Conservation (phyloP, 2,888 invertebrate genomes). For the Spilosoma lubricipeda region DNA sequence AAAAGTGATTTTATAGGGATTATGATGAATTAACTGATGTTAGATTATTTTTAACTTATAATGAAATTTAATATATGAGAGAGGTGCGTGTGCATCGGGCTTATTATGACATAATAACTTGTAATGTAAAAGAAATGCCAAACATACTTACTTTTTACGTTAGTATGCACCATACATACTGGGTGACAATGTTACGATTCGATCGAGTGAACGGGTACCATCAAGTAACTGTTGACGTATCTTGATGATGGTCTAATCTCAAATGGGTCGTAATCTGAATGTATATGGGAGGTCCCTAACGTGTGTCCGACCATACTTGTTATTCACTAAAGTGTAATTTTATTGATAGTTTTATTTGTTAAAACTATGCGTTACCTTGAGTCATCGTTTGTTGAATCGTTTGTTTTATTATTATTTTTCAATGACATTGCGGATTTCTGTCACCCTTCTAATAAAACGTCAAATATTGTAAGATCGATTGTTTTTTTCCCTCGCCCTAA, state of each 20-base stretch:
- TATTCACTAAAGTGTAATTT: conserved; percentile 78
- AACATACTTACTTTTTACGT: conserved; percentile 68
- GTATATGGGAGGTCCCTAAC: conserved; percentile 23
- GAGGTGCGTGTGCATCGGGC: conserved; percentile 48
- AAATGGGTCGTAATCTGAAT: conserved; percentile 55
- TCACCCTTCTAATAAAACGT: conserved; percentile 85
- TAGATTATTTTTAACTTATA: conserved; percentile 75
- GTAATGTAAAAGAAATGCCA: conserved; percentile 71
- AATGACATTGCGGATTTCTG: conserved; percentile 84
- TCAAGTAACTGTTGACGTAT: conserved; percentile 1
- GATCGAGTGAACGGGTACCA: conserved; percentile 54
- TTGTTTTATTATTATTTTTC: conserved; percentile 84
- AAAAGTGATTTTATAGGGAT: conserved; percentile 81
- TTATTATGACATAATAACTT: conserved; percentile 58
- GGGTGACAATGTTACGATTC: conserved; percentile 67
- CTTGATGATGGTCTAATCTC: conserved; percentile 46
- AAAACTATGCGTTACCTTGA: conserved; percentile 85
- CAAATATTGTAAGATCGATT: conserved; percentile 79
- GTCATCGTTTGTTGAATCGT: conserved; percentile 85
- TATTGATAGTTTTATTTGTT: conserved; percentile 82
- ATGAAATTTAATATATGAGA: conserved; percentile 60
- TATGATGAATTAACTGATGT: conserved; percentile 76
- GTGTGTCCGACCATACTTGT: conserved; percentile 61
- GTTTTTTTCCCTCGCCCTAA: conserved; percentile 64
- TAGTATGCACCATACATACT: conserved; percentile 65